Percentiles rank a stretch among this genome's conserved stretches.
These are phyloP conservation scores for Ascaphus truei DNA, from an alignment of 2,113 vertebrate genomes.

Conservation along the genomic window DNA sequence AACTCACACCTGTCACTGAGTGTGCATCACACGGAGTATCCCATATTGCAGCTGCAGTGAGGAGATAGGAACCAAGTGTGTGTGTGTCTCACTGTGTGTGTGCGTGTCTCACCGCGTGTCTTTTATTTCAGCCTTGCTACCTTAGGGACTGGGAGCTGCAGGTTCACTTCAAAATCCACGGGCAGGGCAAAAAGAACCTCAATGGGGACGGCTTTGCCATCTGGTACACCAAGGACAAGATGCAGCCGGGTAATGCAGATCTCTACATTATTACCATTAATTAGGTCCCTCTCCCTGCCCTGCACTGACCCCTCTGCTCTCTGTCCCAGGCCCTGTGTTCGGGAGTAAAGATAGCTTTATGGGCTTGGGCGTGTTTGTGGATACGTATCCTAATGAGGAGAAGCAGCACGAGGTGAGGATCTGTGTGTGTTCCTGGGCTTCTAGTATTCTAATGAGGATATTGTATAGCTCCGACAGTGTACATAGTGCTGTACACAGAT, in stretches of 20 bases:
- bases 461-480: no score
- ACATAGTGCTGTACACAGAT: no score
- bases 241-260: slow-evolving; percentile 74
- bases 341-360: slow-evolving; percentile 93
- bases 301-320: not conserved
- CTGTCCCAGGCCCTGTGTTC: slow-evolving; percentile 83
- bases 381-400: slow-evolving; percentile 97
- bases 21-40: no score
- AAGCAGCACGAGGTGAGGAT: slow-evolving; percentile 88
- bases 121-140: slow-evolving; percentile 75
- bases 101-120: no score
- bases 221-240: slow-evolving; percentile 94
- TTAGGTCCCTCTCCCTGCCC: not conserved
- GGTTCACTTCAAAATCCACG: slow-evolving; percentile 93
- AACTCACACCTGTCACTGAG: no score
- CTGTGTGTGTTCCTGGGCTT: no score
- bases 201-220: slow-evolving; percentile 89
- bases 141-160: slow-evolving; percentile 95
- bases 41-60: no score
- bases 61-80: no score
- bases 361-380: slow-evolving; percentile 90
- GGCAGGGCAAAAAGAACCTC: slow-evolving; percentile 94
- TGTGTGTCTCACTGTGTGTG: no score
- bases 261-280: not conserved
- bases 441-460: no score